These are phyloP conservation scores for Alexandromys fortis DNA, from an alignment of 2,113 vertebrate species.

Conservation along the genomic window DNA sequence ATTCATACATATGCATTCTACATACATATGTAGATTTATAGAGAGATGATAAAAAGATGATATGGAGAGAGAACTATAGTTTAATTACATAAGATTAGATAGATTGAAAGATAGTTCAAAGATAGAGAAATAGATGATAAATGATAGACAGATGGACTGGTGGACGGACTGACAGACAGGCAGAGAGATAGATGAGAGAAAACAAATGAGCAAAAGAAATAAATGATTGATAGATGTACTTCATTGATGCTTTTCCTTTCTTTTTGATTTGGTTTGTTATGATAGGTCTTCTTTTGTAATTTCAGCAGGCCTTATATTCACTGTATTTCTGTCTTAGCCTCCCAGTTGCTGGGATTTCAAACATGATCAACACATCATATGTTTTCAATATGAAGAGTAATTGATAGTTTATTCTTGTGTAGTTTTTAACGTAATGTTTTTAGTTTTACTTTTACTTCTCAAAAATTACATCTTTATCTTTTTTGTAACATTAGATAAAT, in stretches of 20 bases:
- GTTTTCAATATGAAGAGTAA: not conserved
- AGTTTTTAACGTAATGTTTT: not conserved
- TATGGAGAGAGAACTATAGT: not conserved
- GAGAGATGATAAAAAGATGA: not conserved
- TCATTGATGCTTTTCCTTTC: no score
- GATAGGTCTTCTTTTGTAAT: not conserved
- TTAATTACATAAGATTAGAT: not conserved
- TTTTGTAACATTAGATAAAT: conserved; percentile 7
- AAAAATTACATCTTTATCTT: not conserved
- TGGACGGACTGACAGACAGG: not conserved
- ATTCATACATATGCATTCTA: not conserved
- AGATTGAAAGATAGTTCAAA: not conserved
- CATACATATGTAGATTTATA: not conserved
- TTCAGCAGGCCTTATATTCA: not conserved
- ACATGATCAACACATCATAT: not conserved
- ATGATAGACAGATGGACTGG: not conserved
- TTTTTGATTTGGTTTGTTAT: not conserved
- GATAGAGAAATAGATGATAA: not conserved
- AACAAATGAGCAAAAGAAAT: not conserved
- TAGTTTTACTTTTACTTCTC: not conserved
- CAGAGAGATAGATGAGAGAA: not conserved
- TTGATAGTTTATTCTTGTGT: not conserved
- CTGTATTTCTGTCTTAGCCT: no score
- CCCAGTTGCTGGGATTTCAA: not conserved
- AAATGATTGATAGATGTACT: not conserved